Percentiles rank a stretch among this genome's conserved stretches.
phyloP scores from a whole-genome alignment of 2,113 vertebrate genomes.

The Sceloporus undulatus region DNA sequence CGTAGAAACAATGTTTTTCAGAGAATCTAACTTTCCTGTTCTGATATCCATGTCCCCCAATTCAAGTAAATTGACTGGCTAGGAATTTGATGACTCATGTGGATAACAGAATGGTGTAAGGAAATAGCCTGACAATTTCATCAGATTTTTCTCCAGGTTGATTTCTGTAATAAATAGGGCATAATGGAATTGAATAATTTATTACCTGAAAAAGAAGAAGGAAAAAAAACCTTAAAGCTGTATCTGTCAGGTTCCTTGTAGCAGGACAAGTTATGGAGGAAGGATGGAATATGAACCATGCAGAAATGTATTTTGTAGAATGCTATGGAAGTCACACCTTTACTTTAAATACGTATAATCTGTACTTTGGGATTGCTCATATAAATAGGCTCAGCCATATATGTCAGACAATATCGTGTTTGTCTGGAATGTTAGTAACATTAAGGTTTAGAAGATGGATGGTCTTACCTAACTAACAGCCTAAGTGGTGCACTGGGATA shows the following conservation, averaged over 20 bases:
- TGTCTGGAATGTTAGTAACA: constrained; percentile 9
- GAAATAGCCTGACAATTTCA: constrained; percentile 6
- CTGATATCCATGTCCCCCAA: neutral
- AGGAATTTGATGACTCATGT: neutral
- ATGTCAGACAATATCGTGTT: constrained; percentile 34
- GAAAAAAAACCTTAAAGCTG: neutral
- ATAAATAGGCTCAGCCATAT: constrained; percentile 22
- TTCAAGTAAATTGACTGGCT: neutral
- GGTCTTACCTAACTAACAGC: neutral
- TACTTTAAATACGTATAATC: constrained; percentile 9
- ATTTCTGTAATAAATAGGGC: constrained; percentile 16
- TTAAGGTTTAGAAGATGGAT: constrained; percentile 2
- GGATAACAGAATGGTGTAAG: neutral
- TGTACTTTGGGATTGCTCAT: neutral
- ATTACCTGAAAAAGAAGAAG: neutral
- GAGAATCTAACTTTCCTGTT: neutral
- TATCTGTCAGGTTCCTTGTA: constrained; percentile 2
- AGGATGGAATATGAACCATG: neutral
- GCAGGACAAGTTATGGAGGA: neutral
- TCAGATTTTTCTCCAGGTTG: constrained; percentile 1
- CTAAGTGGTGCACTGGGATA: neutral
- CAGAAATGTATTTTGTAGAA: neutral
- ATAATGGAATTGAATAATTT: constrained; percentile 22
- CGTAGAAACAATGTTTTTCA: neutral
- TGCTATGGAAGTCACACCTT: neutral